phyloP scores from a whole-genome alignment of 2,797 vertebrate genomes.

The Crocodylus rhombifer region DNA sequence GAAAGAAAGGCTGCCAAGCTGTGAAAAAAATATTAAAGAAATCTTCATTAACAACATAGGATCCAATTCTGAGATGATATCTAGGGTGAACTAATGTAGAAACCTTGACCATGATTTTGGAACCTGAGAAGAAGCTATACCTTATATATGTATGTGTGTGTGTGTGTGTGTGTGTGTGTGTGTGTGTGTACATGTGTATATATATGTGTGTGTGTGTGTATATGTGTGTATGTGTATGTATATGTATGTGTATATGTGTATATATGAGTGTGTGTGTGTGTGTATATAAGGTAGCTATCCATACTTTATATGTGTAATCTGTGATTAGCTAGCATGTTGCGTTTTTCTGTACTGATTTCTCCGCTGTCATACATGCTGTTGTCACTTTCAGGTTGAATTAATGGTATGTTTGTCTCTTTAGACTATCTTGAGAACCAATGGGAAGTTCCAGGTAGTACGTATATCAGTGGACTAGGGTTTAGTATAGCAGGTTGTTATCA shows the following conservation, averaged over 20 bases:
- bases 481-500: no score
- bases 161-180: no score
- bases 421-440: background rate
- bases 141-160: background rate
- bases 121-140: background rate
- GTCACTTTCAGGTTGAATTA: background rate
- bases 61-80: background rate
- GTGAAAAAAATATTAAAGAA: background rate
- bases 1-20: background rate
- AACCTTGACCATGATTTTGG: background rate
- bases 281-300: no score
- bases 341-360: background rate
- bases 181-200: no score
- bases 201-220: no score
- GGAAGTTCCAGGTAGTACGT: background rate
- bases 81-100: background rate
- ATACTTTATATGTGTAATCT: no score
- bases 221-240: no score
- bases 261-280: background rate
- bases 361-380: background rate
- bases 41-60: background rate
- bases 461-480: no score
- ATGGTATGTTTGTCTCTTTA: background rate
- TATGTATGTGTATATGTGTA: no score
- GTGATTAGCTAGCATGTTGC: background rate